A percentile compares a stretch with the other conserved stretches of the same genome.
Conservation (phyloP, 2,888 invertebrate genomes). For the Latheticus oryzae region DNA sequence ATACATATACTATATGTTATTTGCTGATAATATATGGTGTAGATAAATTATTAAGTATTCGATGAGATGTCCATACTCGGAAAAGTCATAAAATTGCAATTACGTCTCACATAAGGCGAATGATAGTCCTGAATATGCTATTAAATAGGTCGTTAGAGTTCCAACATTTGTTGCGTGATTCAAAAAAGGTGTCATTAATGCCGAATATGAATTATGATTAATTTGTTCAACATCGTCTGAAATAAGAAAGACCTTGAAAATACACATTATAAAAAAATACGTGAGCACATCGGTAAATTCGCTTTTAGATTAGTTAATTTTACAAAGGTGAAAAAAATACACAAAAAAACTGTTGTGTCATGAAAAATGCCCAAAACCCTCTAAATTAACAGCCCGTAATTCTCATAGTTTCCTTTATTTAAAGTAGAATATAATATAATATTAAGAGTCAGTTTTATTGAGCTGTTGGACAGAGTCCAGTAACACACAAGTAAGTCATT, state of each 20-base stretch:
- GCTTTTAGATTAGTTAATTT: too few relatives aligned
- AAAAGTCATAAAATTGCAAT: constrained; percentile 30
- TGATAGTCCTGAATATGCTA: constrained; percentile 29
- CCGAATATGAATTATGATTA: constrained; percentile 34
- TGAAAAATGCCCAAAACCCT: too few relatives aligned
- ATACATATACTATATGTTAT: too few relatives aligned
- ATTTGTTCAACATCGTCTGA: constrained; percentile 19
- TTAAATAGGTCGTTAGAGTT: constrained; percentile 32
- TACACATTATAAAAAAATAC: too few relatives aligned
- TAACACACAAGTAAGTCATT: too few relatives aligned
- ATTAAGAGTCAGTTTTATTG: too few relatives aligned
- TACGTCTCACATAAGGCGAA: constrained; percentile 25
- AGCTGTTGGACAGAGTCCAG: too few relatives aligned
- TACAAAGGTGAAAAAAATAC: constrained; percentile 17
- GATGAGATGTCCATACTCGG: constrained; percentile 24
- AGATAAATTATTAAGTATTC: constrained; percentile 37
- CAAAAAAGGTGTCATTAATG: constrained; percentile 24
- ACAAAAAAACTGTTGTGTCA: too few relatives aligned
- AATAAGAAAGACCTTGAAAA: constrained; percentile 26
- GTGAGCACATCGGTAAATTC: too few relatives aligned
- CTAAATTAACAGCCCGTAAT: too few relatives aligned
- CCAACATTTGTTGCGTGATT: constrained; percentile 25
- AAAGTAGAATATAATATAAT: too few relatives aligned
- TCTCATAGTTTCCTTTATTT: too few relatives aligned
- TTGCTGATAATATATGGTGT: constrained; percentile 11